phyloP scores from a whole-genome alignment of 2,888 invertebrate genomes.

The Oligia strigilis region DNA sequence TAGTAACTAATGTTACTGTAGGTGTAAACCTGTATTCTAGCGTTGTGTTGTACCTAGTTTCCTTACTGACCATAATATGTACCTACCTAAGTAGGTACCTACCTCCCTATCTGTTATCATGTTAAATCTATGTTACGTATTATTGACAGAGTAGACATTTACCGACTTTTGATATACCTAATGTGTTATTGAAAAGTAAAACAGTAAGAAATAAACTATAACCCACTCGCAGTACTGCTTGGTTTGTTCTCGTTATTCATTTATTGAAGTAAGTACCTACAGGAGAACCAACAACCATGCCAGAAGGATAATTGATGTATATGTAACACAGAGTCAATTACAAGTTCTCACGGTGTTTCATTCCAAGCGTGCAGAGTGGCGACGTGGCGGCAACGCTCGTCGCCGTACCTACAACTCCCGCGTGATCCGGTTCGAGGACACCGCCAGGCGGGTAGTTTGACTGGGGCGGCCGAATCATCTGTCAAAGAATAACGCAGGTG shows the following conservation, averaged over 20 bases:
- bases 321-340: not conserved
- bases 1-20: not conserved
- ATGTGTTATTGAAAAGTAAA: slow-evolving; percentile 46
- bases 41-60: slow-evolving; percentile 14
- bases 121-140: slow-evolving; percentile 13
- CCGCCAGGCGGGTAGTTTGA: too few relatives aligned
- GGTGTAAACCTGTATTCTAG: not conserved
- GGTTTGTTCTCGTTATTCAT: slow-evolving; percentile 24
- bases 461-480: too few relatives aligned
- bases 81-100: too few relatives aligned
- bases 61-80: not conserved
- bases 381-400: too few relatives aligned
- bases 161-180: slow-evolving; percentile 33
- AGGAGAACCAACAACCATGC: not conserved
- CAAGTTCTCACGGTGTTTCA: not conserved
- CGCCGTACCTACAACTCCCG: too few relatives aligned
- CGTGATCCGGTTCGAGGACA: too few relatives aligned
- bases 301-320: not conserved
- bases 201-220: slow-evolving; percentile 46
- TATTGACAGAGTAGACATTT: slow-evolving; percentile 25
- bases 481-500: too few relatives aligned
- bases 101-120: slow-evolving; percentile 1
- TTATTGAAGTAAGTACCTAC: not conserved
- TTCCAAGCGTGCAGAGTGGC: too few relatives aligned
- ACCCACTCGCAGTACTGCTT: slow-evolving; percentile 37